Evolutionary conservation across 2,113 vertebrate species (phyloP), one percentile per base, ranked within the genome.

Genomic region (Progne subis): DNA sequence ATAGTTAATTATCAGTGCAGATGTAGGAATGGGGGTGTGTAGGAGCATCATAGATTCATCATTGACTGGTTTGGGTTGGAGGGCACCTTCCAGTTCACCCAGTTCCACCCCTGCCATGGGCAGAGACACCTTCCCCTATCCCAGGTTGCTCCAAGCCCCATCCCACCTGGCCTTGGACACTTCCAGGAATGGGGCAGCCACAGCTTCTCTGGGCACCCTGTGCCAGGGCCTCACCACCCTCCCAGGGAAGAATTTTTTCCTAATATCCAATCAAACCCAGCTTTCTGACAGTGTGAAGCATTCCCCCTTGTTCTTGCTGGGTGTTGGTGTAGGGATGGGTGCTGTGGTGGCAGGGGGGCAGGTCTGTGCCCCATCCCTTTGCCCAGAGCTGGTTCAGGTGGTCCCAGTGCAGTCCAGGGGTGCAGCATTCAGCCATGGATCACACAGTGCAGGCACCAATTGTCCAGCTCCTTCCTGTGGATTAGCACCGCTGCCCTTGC

Each of bases 291-390:
- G 19, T 1, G 4, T 25, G 29, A n/a, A 53, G 19, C 46, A 7
- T 67, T 29, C 8, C 17, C 20, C 31, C 10, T 34, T 59, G 77
- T 37, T 10, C 44, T 67, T 44, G 46, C 53, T 34, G 37, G 32
- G 15, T 15, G 18, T 7, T 29, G 8, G 21, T 53, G 8, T 29
- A 25, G 49, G 50, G 32, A 2, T n/a, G 70, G 37, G 15, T n/a
- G 25, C 70, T 60, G 44, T 0, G 0, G 6, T 17, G 32, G 3
- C 0, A 0, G 16, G 3, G 49, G 12, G 11, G 37, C 37, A 37
- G 37, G 6, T 79, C 43, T 1, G 4, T 32, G 29, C 18, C 88
- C 39, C 25, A 20, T 41, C 32, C 31, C 20, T 32, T 29, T 2
- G 5, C 34, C 46, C 46, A 41, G 18, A 1, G 11, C 79, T 24